Evolutionary conservation across 2,797 vertebrate species (phyloP), one percentile per base, ranked within the genome.

Genomic region (Echiichthys vipera): DNA sequence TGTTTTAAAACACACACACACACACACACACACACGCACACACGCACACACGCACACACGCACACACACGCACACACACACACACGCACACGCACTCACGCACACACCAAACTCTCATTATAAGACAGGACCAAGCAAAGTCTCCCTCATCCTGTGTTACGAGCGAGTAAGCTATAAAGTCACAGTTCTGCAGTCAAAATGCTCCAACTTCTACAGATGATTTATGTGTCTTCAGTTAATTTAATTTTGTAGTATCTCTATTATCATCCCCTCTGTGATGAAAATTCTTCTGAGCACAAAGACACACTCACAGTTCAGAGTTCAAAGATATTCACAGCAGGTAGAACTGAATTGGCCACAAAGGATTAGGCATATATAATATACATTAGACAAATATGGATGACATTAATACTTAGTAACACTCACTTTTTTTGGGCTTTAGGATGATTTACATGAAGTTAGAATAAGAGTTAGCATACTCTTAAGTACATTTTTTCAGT

Each of bases 141-240:
- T 22, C 20, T 75, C 29, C 27, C 8, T 22, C 14, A 3, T 11
- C 42, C 32, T 64, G 42, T 63, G 30, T 37, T 66, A 47, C 1
- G 12, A 25, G 0, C 27, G 66, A 70, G 65, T 77, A 67, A 79
- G 66, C 55, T 32, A 30, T 20, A 74, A 84, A 61, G 18, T 61
- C 59, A 37, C 56, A 51, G 24, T 56, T 73, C 51, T 64, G 61
- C 79, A 56, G 32, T 61, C 20, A 42, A 30, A 39, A 57, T 55
- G 50, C 15, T 39, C 50, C 46, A n/a, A 36, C 24, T 37, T 61
- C 22, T 50, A 25, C 46, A 39, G 72, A 63, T 54, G 50, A 25
- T 56, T 42, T 49, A 62, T 75, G 47, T 56, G 42, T 27, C 61
- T 39, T 2, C 47, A 20, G 15, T n/a, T n/a, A n/a, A n/a, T n/a